These are phyloP conservation scores for Eulemur rubriventer DNA, from an alignment of 2,797 vertebrate species.

Conservation along the genomic window DNA sequence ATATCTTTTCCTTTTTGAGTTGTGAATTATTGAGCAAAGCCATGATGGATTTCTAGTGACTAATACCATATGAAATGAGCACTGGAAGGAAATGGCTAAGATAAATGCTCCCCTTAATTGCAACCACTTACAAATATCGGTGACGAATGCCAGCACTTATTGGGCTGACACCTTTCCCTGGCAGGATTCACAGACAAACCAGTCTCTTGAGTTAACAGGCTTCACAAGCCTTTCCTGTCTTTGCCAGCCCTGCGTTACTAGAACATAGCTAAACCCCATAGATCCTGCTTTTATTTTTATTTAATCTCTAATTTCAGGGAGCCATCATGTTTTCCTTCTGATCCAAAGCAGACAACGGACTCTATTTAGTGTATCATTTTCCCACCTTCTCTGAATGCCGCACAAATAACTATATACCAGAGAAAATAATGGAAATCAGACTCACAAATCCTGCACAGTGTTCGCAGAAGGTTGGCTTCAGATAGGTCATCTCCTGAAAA, in stretches of 20 bases:
- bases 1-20: background rate
- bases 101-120: background rate
- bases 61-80: background rate
- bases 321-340: background rate
- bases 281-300: background rate
- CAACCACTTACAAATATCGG: background rate
- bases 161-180: background rate
- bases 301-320: background rate
- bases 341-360: background rate
- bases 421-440: slow-evolving; percentile 71
- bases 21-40: slow-evolving; percentile 19
- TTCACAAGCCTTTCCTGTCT: background rate
- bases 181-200: background rate
- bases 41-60: slow-evolving; percentile 17
- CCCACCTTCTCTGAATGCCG: background rate
- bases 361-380: background rate
- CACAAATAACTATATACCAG: background rate
- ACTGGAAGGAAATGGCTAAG: background rate
- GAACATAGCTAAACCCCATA: background rate
- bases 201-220: background rate
- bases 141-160: background rate
- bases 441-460: slow-evolving; percentile 99
- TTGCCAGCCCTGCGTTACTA: background rate
- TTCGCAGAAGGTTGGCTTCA: slow-evolving; percentile 98
- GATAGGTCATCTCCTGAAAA: slow-evolving; percentile 98